A percentile compares a stretch with the other conserved stretches of the same genome.
Conservation (phyloP, 1,140 invertebrate species). For the Drosophila trapezifrons region DNA sequence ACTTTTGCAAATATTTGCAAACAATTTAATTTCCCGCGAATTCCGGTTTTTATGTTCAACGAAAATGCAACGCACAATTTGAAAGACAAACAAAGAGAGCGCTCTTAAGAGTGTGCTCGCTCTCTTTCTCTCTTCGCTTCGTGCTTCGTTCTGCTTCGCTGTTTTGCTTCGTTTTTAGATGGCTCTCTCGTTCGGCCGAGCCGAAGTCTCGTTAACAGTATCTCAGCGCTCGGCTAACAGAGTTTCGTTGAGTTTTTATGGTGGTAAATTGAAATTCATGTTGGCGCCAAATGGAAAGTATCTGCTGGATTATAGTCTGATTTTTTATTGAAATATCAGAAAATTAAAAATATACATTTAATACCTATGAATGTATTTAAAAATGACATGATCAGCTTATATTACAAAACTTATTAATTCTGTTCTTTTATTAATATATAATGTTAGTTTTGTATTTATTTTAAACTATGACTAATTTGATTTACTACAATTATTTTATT, state of each 20-base stretch:
- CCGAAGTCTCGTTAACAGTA: slow-evolving; percentile 11
- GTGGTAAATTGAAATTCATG: background rate
- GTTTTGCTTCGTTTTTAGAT: too few species aligned
- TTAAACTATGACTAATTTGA: too few species aligned
- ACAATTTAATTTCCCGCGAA: slow-evolving; percentile 12
- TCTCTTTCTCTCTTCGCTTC: slow-evolving; percentile 9
- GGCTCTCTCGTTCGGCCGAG: background rate
- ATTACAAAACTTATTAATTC: too few species aligned
- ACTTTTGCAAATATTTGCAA: slow-evolving; percentile 12
- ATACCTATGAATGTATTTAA: too few species aligned
- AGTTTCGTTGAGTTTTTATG: slow-evolving; percentile 34
- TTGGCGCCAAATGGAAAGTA: slow-evolving; percentile 12
- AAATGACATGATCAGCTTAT: too few species aligned
- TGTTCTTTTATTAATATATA: too few species aligned
- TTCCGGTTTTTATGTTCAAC: slow-evolving; percentile 20
- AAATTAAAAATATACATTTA: too few species aligned
- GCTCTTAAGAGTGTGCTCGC: background rate
- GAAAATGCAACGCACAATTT: slow-evolving; percentile 8
- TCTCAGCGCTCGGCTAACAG: slow-evolving; percentile 1
- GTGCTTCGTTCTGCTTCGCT: slow-evolving; percentile 1
- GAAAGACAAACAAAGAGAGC: slow-evolving; percentile 13
- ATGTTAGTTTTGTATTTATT: too few species aligned
- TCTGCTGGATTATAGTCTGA: too few species aligned
- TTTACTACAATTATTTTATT: too few species aligned
- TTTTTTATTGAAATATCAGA: background rate